Evolutionary conservation across 1,140 invertebrate genomes (phyloP), one percentile per base, ranked within the genome.

Genomic region (Trichogramma pretiosum): DNA sequence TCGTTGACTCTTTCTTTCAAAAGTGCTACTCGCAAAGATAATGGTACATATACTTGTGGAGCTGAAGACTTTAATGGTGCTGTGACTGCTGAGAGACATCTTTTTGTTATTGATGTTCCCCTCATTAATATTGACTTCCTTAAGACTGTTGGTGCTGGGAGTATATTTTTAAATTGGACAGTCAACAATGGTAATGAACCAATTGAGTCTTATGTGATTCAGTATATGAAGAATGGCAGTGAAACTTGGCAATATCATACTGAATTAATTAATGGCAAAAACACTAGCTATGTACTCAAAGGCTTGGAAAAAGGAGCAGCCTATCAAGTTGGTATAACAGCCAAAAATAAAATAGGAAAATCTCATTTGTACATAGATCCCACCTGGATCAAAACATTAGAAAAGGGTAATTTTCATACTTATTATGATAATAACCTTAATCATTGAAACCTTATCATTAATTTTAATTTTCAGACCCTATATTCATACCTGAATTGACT

Each of bases 91-190:
- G 53, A 58, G 21, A 67, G 74, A 5, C 71, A 77, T 11, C 62
- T 86, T 1, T 74, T 82, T 46, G 77, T 87, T 1, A 72, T 80
- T 56, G 83, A 85, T 54, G 74, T 76, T 52, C 87, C 87, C 3
- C 76, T 80, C 59, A 74, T 89, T 0, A 75, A 72, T 40, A 78
- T 89, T 46, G 82, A 86, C 59, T 80, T 78, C 42, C 78, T 85
- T 1, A 87, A 85, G 63, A 78, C 84, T 0, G 83, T 90, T 5
- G 85, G 83, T 19, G 77, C 78, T 11, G 74, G 75, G 11, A 80
- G 82, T 63, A 80, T 91, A 36, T 91, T 78, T 62, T 57, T 89
- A 0, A 89, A 89, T 63, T 91, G 87, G 87, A 89, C 87, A 0
- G 70, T 87, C 0, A 77, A 82, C 42, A 77, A 85, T 48, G 85